A percentile compares a stretch with the other conserved stretches of the same genome.
Evolutionary conservation across 2,113 vertebrate species (phyloP).

Genomic region (Rhea pennata): DNA sequence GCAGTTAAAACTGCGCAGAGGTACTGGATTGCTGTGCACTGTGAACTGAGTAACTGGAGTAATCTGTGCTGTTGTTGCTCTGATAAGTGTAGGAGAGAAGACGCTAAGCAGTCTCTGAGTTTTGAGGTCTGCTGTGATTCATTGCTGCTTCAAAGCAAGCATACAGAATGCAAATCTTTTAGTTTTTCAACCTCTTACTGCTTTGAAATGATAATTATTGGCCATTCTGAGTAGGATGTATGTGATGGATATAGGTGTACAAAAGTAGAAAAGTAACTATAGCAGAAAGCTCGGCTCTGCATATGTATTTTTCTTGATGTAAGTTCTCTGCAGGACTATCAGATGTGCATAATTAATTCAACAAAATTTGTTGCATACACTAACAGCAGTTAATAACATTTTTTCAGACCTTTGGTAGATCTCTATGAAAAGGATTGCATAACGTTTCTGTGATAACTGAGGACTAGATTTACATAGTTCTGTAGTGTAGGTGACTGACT

Average conservation of each 20-base stretch:
- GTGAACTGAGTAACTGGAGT: rapidly evolving
- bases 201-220: neutral
- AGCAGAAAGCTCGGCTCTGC: neutral
- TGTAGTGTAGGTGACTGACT: neutral
- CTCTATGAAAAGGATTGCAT: neutral
- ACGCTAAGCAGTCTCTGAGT: rapidly evolving
- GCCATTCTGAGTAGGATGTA: neutral
- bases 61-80: rapidly evolving
- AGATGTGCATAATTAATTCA: neutral
- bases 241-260: neutral
- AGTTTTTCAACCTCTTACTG: neutral
- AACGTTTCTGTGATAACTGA: neutral
- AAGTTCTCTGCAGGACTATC: neutral
- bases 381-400: neutral
- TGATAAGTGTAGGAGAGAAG: rapidly evolving
- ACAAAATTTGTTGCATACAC: rapidly evolving
- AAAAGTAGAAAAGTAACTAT: neutral
- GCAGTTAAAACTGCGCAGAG: rapidly evolving
- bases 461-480: rapidly evolving
- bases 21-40: rapidly evolving
- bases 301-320: rapidly evolving
- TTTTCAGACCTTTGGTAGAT: rapidly evolving
- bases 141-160: rapidly evolving
- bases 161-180: rapidly evolving
- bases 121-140: rapidly evolving